Base-by-base conservation (phyloP, 2,888 invertebrate genomes). In the Lasioglossum calceatum region DNA sequence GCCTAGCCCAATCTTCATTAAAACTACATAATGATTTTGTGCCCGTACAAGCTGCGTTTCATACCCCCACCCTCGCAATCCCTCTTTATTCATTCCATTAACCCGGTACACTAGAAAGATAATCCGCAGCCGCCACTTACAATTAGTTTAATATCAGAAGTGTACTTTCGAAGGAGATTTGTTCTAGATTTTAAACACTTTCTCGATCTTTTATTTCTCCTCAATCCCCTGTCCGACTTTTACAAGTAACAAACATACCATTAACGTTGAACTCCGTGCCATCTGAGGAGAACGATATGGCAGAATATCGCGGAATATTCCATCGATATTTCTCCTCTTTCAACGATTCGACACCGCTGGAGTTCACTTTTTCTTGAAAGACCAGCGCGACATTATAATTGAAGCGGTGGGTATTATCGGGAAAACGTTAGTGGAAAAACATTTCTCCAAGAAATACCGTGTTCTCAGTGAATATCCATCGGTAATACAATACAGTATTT, bases 21-120 rank as follows among this genome's bases (percentile, higher is more conserved):
- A 58, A 58, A 58, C 54, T 58, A n/a, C 54, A 58, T 58, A 58
- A 58, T 58, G n/a, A n/a, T 58, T 58, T 58, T n/a, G n/a, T 58
- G n/a, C 54, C 10, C n/a, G 10, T n/a, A 8, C n/a, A 58, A n/a
- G 54, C n/a, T n/a, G 54, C n/a, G n/a, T n/a, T 58, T n/a, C n/a
- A 54, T 54, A 54, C 10, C 3, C 2, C 36, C 36, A n/a, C 4
- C 4, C 4, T 3, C 54, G 54, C 23, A 54, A 54, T 54, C 23
- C 54, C 23, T 10, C 23, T 54, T 2, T 54, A 54, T 23, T 54
- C 54, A 1, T 54, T 54, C 54, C 54, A 54, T 54, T 54, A 54
- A 54, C 23, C 54, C 54, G 16, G 54, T 10, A 54, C 23, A 54
- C 10, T 23, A 23, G 54, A 10, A 54, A 54, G 23, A 8, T 54